Conservation (phyloP, 2,113 vertebrate species). For the human (Homo sapiens) region DNA sequence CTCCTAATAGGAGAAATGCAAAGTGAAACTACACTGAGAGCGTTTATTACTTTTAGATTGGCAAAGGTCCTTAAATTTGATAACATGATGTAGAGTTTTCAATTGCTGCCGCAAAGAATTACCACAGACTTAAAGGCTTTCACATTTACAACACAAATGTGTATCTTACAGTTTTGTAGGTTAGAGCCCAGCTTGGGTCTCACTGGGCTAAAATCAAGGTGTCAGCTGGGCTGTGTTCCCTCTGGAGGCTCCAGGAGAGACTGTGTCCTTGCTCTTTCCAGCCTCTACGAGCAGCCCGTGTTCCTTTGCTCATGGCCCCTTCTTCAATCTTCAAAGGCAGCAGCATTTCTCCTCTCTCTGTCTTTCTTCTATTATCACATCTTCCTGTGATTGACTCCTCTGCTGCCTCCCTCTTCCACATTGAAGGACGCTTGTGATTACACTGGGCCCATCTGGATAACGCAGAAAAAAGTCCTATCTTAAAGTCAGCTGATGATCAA, state of each 20-base stretch:
- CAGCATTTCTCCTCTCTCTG: accelerated
- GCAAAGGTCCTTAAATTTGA: background rate
- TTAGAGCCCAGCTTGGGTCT: background rate
- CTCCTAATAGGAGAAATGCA: background rate
- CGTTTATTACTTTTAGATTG: background rate
- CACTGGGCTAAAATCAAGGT: background rate
- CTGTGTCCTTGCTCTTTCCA: no score
- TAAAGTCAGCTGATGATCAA: background rate
- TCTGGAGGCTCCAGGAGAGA: background rate
- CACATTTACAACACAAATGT: background rate
- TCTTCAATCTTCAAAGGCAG: background rate
- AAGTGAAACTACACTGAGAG: background rate
- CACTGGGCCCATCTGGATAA: background rate
- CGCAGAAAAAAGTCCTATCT: background rate
- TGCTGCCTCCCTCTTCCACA: background rate
- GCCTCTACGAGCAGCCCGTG: background rate
- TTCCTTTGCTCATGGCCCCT: background rate
- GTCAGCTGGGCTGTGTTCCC: background rate
- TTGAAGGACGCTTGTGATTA: background rate
- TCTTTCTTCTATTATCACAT: background rate
- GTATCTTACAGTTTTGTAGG: background rate
- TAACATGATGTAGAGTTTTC: background rate
- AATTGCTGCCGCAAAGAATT: background rate
- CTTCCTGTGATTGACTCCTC: background rate
- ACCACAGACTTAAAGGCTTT: background rate